These are phyloP conservation scores for Epinotia ramella DNA, from an alignment of 2,888 invertebrate species.

Conservation along the genomic window DNA sequence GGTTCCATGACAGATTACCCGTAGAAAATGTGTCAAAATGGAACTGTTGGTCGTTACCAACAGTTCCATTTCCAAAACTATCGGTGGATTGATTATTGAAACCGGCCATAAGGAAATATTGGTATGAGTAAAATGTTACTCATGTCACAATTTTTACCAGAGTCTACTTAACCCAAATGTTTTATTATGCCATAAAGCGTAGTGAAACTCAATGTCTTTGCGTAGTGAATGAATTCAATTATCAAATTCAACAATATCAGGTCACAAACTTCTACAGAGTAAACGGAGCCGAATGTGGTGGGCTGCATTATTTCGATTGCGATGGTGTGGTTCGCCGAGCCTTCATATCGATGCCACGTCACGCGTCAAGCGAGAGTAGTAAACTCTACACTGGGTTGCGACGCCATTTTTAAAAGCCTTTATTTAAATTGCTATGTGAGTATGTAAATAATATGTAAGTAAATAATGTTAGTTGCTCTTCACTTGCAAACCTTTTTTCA, in stretches of 20 bases:
- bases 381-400: background rate
- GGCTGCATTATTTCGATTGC: slow-evolving; percentile 34
- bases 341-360: slow-evolving; percentile 17
- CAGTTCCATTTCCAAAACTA: too few species aligned
- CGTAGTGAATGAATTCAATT: background rate
- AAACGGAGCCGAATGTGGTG: background rate
- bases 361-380: slow-evolving; percentile 9
- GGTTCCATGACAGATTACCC: too few species aligned
- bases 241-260: background rate
- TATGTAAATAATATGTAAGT: too few species aligned
- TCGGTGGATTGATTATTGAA: too few species aligned
- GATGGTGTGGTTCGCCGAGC: background rate
- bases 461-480: too few species aligned
- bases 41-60: too few species aligned
- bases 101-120: too few species aligned
- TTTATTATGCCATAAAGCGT: background rate
- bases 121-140: too few species aligned
- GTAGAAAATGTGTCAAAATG: too few species aligned
- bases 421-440: too few species aligned
- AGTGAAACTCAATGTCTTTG: background rate
- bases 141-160: too few species aligned
- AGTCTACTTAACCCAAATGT: background rate
- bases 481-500: too few species aligned
- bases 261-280: background rate
- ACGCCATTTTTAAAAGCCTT: background rate